Evolutionary conservation across 2,888 invertebrate species (phyloP), one percentile per base, ranked within the genome.

Genomic region (Flabesymbios commensalis): DNA sequence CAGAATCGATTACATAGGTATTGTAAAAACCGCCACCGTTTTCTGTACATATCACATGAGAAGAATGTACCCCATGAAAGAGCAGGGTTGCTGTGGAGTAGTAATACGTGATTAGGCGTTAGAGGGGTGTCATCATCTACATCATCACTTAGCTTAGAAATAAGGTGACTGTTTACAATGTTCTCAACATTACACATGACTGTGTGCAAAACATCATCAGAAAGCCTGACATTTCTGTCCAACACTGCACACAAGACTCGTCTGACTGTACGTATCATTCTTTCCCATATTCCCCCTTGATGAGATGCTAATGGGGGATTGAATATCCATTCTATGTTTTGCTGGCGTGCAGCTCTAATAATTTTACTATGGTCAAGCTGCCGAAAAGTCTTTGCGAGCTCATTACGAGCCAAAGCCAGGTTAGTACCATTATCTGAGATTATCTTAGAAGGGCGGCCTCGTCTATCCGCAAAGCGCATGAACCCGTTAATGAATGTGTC

Each of bases 281-380:
- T 32, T 47, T 69, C 64, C 64, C 65, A 69, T 36, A 58, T 65
- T 36, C 67, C 71, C 4, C 67, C 67, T 39, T 53, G 67, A 65
- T 61, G 65, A 1, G 65, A 63, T 4, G 65, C 65, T 10, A 65
- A 1, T 32, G 59, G 60, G 3, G 64, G 60, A 33, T 67, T 67
- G 41, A 70, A 64, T 33, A 45, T 28, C 65, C 63, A 67, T 7
- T 55, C 54, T 3, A 57, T 41, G 26, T 22, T 14, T 62, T 59
- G 3, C n/a, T 36, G 36, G 26, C 59, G 26, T 19, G 24, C 19
- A 17, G 24, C 29, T 7, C 57, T 48, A n/a, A n/a, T n/a, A n/a
- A n/a, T n/a, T n/a, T n/a, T n/a, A n/a, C n/a, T n/a, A n/a, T n/a
- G n/a, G n/a, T n/a, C n/a, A n/a, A n/a, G n/a, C n/a, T n/a, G n/a